These are phyloP conservation scores for Acrobeloides nanus DNA, from an alignment of 2,888 invertebrate genomes.

Conservation along the genomic window DNA sequence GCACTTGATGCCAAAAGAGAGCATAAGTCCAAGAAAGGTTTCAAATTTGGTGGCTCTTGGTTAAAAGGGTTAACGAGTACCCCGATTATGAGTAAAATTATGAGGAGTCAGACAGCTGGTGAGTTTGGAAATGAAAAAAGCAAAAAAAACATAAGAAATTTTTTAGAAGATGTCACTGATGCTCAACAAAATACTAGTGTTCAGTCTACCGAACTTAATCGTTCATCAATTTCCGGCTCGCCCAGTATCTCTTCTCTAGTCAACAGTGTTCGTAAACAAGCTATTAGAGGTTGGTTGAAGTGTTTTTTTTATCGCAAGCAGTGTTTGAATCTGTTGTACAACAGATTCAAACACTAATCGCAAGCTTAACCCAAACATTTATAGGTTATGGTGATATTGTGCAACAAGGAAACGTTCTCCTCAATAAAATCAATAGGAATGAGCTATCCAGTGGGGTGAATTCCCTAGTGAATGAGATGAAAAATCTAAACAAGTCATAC, in stretches of 20 bases:
- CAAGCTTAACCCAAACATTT: no score
- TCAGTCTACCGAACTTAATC: not conserved
- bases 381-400: constrained; percentile 37
- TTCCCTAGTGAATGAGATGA: constrained; percentile 12
- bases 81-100: constrained; percentile 40
- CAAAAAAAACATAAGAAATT: no score
- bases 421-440: no score
- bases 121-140: no score
- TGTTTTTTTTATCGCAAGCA: no score
- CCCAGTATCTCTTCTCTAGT: constrained; percentile 45
- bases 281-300: constrained; percentile 25
- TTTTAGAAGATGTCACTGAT: no score
- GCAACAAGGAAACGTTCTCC: constrained; percentile 22
- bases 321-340: no score
- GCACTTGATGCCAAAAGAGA: constrained; percentile 9
- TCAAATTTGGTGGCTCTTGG: constrained; percentile 26
- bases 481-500: constrained; percentile 6
- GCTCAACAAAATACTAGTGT: no score
- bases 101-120: constrained; percentile 34
- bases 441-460: no score
- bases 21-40: constrained; percentile 12
- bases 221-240: constrained; percentile 18
- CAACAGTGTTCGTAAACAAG: constrained; percentile 36
- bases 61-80: constrained; percentile 43
- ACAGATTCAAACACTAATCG: no score